Evolutionary conservation across 2,113 vertebrate genomes (phyloP), one percentile per base, ranked within the genome.

Genomic region (Myiozetetes cayanensis): DNA sequence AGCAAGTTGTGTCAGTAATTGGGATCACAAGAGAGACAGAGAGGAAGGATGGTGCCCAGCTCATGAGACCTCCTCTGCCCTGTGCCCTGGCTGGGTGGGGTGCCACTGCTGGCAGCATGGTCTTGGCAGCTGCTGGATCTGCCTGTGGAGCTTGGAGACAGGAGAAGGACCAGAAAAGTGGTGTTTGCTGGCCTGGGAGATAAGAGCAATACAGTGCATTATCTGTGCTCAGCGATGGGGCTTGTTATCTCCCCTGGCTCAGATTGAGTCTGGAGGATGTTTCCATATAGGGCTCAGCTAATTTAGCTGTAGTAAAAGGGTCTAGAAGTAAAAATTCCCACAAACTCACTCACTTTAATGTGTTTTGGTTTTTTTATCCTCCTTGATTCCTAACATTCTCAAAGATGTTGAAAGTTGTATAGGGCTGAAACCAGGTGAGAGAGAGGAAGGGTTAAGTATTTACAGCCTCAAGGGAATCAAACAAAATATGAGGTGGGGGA

Each of bases 181-280:
- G 12, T 3, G 1, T 78, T 81, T 61, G 56, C 87, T 59, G 81
- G 61, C 43, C 74, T 63, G 52, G 52, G 33, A 94, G 90, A 74
- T 78, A 55, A 88, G 14, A 89, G 30, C 0, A 1, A 50, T 35
- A 37, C 37, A 37, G 56, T 3, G 2, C 50, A 56, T 56, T 0
- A 0, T 79, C 71, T 82, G 79, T 0, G 0, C 83, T 82, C 3
- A 0, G 6, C 2, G 4, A 6, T n/a, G 19, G 65, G 39, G 14
- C 22, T 66, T 68, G 33, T 75, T 74, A 39, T 86, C 41, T 87
- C 43, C 28, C 3, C 59, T 4, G 5, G 73, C 65, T 94, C 85
- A 44, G 55, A 18, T 41, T 14, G 4, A 63, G 61, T 35, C 68
- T 85, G 75, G 73, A 93, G 79, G 55, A 58, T 86, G 72, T 66